These are phyloP conservation scores for Drosophila nigromelanica DNA, from an alignment of 1,140 invertebrate species.

Conservation along the genomic window DNA sequence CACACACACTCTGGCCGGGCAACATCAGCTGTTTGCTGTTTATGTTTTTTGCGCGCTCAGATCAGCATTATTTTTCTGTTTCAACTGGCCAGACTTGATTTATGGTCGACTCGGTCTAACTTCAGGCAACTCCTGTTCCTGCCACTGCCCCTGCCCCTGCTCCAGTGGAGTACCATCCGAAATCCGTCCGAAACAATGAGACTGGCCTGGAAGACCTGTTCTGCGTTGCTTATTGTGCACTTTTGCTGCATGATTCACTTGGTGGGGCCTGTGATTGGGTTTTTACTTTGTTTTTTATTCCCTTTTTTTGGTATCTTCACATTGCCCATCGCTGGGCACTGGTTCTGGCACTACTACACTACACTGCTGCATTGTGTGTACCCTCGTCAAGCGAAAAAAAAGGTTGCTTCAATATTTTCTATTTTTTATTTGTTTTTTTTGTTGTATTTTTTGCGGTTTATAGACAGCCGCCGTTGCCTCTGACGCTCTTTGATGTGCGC, in stretches of 20 bases:
- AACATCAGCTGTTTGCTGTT: constrained; percentile 73
- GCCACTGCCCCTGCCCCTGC: not conserved
- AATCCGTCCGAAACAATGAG: constrained; percentile 26
- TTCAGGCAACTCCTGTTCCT: constrained; percentile 1
- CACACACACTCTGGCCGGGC: not conserved
- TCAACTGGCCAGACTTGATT: constrained; percentile 73
- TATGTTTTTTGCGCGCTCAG: constrained; percentile 64
- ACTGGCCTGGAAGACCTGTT: constrained; percentile 44
- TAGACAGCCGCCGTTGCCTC: constrained; percentile 6
- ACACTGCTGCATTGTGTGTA: constrained; percentile 15
- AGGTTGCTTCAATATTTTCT: constrained; percentile 5
- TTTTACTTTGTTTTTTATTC: constrained; percentile 2
- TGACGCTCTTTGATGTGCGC: constrained; percentile 26
- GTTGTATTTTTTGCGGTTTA: constrained; percentile 37
- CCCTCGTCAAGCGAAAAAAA: constrained; percentile 37
- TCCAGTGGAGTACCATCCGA: constrained; percentile 12
- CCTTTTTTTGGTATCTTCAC: constrained; percentile 4
- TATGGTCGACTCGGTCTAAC: constrained; percentile 49
- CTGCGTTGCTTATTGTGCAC: constrained; percentile 29
- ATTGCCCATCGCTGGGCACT: constrained; percentile 4
- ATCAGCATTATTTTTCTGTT: constrained; percentile 55
- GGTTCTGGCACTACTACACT: not conserved
- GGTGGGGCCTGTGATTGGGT: constrained; percentile 25
- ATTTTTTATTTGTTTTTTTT: constrained; percentile 16
- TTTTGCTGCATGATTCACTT: constrained; percentile 43